Conservation (phyloP, 2,888 invertebrate species). For the Agrotis ipsilon region DNA sequence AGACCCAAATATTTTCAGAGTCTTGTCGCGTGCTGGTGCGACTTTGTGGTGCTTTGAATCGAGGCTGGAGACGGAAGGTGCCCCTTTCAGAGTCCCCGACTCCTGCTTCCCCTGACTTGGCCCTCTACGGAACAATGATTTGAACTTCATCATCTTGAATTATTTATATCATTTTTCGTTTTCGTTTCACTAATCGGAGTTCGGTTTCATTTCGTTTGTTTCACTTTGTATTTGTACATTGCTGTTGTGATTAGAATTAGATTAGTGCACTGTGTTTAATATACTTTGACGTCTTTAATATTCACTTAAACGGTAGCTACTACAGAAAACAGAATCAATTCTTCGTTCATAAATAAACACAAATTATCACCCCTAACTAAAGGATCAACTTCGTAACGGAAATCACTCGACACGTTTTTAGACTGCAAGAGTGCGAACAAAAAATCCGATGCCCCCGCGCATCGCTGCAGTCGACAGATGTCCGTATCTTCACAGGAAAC, state of each 20-base stretch:
- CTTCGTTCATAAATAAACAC: constrained; percentile 24
- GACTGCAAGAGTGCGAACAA: constrained; percentile 40
- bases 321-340: constrained; percentile 3
- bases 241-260: constrained; percentile 71
- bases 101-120: constrained; percentile 92
- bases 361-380: constrained; percentile 41
- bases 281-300: constrained; percentile 24
- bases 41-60: constrained; percentile 92
- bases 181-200: constrained; percentile 85
- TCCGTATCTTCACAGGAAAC: constrained; percentile 52
- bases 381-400: constrained; percentile 53
- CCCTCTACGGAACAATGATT: constrained; percentile 97
- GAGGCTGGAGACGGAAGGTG: constrained; percentile 93
- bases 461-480: constrained; percentile 35
- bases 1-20: constrained; percentile 89
- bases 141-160: constrained; percentile 96
- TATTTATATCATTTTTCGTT: constrained; percentile 77
- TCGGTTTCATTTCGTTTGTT: constrained; percentile 71
- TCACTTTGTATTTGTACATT: constrained; percentile 55
- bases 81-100: constrained; percentile 89
- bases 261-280: constrained; percentile 49
- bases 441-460: constrained; percentile 42
- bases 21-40: constrained; percentile 86
- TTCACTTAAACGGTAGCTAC: constrained; percentile 6
- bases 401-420: constrained; percentile 61